Percentiles rank a stretch among this genome's conserved stretches.
phyloP scores from a whole-genome alignment of 2,113 vertebrate species.

The Mellivora capensis region DNA sequence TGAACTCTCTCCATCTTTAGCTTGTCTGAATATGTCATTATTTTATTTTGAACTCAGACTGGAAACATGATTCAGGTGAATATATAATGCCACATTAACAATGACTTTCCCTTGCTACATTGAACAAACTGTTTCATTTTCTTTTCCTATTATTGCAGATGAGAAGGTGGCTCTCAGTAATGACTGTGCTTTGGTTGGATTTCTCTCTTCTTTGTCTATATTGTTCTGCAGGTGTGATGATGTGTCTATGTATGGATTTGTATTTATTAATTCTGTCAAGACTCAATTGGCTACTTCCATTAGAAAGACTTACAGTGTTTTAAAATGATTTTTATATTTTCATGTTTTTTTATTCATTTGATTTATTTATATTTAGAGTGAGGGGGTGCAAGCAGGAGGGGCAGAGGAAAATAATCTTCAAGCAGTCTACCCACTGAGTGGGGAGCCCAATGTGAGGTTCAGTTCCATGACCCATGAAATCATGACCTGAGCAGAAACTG shows the following conservation, averaged over 20 bases:
- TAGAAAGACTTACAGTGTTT: background rate
- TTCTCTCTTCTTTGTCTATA: background rate
- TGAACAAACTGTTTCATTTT: background rate
- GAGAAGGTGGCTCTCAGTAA: background rate
- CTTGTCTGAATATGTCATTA: constrained; percentile 14
- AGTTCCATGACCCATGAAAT: background rate
- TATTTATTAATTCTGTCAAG: background rate
- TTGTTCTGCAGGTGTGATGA: background rate
- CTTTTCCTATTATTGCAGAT: background rate
- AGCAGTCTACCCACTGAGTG: background rate
- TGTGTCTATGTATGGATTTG: background rate
- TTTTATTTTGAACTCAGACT: background rate
- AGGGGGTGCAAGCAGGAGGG: background rate
- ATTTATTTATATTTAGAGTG: background rate
- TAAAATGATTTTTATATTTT: background rate
- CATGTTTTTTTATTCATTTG: background rate
- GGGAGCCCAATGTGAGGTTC: background rate
- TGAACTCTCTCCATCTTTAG: background rate
- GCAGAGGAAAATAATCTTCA: background rate
- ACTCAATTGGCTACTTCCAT: background rate
- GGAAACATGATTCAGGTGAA: constrained; percentile 21
- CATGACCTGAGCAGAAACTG: background rate
- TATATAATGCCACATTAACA: background rate
- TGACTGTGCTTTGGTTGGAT: background rate
- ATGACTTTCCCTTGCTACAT: background rate